These are phyloP conservation scores for Drosophila gaucha DNA, from an alignment of 2,888 invertebrate species.

Conservation along the genomic window DNA sequence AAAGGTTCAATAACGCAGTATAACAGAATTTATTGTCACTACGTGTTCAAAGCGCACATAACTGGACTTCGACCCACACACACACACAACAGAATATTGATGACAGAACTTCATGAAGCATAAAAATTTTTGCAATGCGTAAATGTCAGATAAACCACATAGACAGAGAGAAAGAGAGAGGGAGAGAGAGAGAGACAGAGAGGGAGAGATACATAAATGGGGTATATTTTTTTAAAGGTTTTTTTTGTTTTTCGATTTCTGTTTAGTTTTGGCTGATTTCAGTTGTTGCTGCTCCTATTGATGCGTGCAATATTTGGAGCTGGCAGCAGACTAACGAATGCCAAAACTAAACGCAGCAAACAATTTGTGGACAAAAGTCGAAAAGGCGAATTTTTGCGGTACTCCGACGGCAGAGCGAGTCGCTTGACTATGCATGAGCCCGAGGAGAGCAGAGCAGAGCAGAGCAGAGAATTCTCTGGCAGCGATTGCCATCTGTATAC, in stretches of 20 bases:
- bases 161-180: neutral
- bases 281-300: constrained; percentile 14
- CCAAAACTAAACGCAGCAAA: constrained; percentile 56
- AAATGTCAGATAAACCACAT: constrained; percentile 62
- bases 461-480: constrained; percentile 11
- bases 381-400: constrained; percentile 9
- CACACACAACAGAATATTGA: constrained; percentile 60
- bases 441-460: constrained; percentile 6
- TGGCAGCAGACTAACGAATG: constrained; percentile 50
- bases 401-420: constrained; percentile 20
- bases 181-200: neutral
- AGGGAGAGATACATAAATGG: constrained; percentile 4
- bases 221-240: neutral
- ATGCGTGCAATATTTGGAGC: constrained; percentile 43
- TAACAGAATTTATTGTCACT: constrained; percentile 64
- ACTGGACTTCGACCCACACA: constrained; percentile 33
- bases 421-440: constrained; percentile 73
- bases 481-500: constrained; percentile 10
- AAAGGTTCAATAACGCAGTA: constrained; percentile 66
- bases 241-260: neutral
- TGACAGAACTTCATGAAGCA: constrained; percentile 72
- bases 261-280: constrained; percentile 22
- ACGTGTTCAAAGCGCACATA: constrained; percentile 61
- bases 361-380: constrained; percentile 23
- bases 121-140: constrained; percentile 62